Conservation (phyloP, 2,797 vertebrate genomes). For the Buphagus erythrorhynchus region DNA sequence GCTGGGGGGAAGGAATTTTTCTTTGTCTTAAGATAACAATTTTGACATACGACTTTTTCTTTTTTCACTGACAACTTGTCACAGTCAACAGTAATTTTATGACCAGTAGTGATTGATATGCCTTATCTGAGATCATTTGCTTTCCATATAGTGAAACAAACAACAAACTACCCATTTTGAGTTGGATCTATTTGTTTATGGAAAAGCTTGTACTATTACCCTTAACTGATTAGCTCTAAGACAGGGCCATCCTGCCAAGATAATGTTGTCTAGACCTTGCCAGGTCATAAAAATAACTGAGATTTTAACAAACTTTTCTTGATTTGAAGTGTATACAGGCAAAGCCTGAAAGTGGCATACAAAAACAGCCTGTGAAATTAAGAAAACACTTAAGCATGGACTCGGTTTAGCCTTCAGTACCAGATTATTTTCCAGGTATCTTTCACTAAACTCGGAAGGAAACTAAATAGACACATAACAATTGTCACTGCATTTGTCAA, state of each 20-base stretch:
- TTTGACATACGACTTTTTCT: neutral
- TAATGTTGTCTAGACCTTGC: neutral
- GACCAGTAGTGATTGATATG: neutral
- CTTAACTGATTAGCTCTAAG: neutral
- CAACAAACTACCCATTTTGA: neutral
- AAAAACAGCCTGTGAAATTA: neutral
- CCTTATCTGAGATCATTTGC: neutral
- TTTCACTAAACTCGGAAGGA: neutral
- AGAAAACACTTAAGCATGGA: neutral
- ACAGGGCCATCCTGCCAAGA: neutral
- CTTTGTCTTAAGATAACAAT: neutral
- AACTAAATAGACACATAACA: neutral
- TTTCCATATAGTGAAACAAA: neutral
- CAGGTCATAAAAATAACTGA: neutral
- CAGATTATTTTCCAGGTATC: neutral
- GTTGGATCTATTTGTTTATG: neutral
- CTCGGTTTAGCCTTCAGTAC: neutral
- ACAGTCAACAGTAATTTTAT: neutral
- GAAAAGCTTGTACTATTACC: neutral
- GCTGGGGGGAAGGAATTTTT: neutral
- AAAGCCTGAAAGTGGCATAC: neutral
- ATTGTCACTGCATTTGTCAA: neutral
- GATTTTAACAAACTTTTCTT: neutral
- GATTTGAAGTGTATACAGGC: neutral
- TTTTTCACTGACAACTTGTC: neutral